phyloP scores from a whole-genome alignment of 2,797 vertebrate genomes.

The Tokudaia tokunoshimensis region DNA sequence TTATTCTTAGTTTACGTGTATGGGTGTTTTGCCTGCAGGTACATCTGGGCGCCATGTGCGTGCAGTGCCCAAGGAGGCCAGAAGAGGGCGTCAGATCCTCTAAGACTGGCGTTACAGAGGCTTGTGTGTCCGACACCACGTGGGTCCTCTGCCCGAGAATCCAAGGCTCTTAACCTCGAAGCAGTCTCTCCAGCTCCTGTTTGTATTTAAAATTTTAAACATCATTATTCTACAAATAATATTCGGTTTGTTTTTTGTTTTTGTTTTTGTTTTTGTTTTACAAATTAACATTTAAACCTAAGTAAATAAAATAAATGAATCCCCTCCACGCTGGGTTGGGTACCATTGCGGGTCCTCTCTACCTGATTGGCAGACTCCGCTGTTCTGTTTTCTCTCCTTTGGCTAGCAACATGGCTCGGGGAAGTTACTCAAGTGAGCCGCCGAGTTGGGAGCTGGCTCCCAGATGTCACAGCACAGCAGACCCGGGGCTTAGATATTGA shows the following conservation, averaged over 20 bases:
- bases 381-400: conserved; percentile 7
- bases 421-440: conserved; percentile 32
- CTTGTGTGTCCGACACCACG: too few relatives aligned
- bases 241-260: background rate
- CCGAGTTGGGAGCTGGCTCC: conserved; percentile 38
- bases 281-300: background rate
- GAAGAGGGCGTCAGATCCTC: background rate
- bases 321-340: background rate
- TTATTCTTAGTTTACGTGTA: background rate
- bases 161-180: background rate
- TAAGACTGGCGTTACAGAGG: too few relatives aligned
- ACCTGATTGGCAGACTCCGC: conserved; percentile 3
- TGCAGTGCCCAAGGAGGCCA: background rate
- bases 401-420: conserved; percentile 19
- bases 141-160: background rate
- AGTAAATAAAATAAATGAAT: conserved; percentile 34
- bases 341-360: conserved; percentile 19
- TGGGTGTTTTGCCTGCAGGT: background rate
- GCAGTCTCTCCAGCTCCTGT: background rate
- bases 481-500: conserved; percentile 8
- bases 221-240: conserved; percentile 32
- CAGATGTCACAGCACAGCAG: conserved; percentile 65
- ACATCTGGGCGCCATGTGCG: too few relatives aligned
- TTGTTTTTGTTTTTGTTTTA: background rate
- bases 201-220: background rate